Conservation (phyloP, 2,888 invertebrate genomes). For the Ceraclea dissimilis region DNA sequence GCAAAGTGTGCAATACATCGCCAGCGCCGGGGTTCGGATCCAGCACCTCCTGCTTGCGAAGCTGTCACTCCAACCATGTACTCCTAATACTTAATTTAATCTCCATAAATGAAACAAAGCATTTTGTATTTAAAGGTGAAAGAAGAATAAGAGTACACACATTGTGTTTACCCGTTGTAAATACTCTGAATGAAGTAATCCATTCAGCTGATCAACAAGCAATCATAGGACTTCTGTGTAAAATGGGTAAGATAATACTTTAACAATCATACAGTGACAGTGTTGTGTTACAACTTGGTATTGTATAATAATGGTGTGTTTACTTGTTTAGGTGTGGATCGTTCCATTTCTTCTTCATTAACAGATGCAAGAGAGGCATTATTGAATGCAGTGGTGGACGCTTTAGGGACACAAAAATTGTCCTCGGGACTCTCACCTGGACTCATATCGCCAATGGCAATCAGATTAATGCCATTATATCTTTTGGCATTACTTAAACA, state of each 20-base stretch:
- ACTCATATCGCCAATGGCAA: constrained; percentile 67
- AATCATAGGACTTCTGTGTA: constrained; percentile 83
- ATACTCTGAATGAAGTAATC: constrained; percentile 77
- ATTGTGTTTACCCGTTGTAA: constrained; percentile 84
- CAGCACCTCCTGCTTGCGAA: too few relatives aligned
- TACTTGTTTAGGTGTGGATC: constrained; percentile 67
- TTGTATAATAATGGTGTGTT: too few relatives aligned
- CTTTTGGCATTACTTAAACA: constrained; percentile 84
- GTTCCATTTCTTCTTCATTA: constrained; percentile 76
- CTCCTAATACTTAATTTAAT: too few relatives aligned
- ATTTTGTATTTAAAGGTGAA: constrained; percentile 65
- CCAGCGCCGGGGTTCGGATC: too few relatives aligned
- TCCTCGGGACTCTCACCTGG: constrained; percentile 37
- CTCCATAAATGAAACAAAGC: too few relatives aligned
- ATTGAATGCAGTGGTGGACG: constrained; percentile 90
- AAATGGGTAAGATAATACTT: constrained; percentile 69
- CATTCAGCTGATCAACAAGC: constrained; percentile 90
- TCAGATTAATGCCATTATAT: constrained; percentile 80
- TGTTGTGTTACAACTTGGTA: too few relatives aligned
- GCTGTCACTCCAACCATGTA: too few relatives aligned
- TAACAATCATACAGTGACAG: too few relatives aligned
- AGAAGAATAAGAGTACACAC: constrained; percentile 97
- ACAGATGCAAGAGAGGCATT: constrained; percentile 94
- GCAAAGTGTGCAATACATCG: too few relatives aligned
- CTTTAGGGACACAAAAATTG: constrained; percentile 65